phyloP scores from a whole-genome alignment of 2,888 invertebrate genomes.

The Neoaliturus tenellus region DNA sequence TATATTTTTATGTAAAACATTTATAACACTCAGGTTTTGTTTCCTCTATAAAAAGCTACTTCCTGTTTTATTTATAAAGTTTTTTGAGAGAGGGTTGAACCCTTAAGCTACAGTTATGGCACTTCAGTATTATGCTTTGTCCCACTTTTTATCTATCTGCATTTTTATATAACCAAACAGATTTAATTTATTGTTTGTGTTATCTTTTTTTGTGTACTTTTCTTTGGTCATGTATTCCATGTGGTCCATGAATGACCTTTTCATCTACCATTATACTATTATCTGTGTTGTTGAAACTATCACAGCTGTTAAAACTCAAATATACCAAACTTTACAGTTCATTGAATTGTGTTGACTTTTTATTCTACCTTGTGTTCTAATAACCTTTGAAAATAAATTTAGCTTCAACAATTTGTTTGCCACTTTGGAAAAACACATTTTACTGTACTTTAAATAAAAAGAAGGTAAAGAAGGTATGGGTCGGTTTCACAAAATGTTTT shows the following conservation, averaged over 20 bases:
- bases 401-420: too few relatives aligned
- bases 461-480: too few relatives aligned
- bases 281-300: slow-evolving; percentile 37
- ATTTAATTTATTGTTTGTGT: slow-evolving; percentile 43
- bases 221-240: neutral
- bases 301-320: slow-evolving; percentile 38
- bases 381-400: too few relatives aligned
- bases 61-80: neutral
- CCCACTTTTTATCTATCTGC: slow-evolving; percentile 25
- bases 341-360: neutral
- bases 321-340: slow-evolving; percentile 39
- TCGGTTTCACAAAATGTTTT: too few relatives aligned
- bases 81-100: slow-evolving; percentile 3
- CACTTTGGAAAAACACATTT: too few relatives aligned
- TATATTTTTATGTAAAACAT: neutral
- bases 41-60: neutral
- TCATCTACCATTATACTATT: slow-evolving; percentile 1
- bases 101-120: neutral
- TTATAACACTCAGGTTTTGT: neutral
- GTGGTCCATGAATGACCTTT: slow-evolving; percentile 1
- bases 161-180: slow-evolving; percentile 33
- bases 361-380: too few relatives aligned
- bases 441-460: too few relatives aligned
- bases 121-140: slow-evolving; percentile 35
- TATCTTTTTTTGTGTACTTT: neutral